Conservation (phyloP, 2,113 vertebrate genomes). For the Sinocyclocheilus grahami region DNA sequence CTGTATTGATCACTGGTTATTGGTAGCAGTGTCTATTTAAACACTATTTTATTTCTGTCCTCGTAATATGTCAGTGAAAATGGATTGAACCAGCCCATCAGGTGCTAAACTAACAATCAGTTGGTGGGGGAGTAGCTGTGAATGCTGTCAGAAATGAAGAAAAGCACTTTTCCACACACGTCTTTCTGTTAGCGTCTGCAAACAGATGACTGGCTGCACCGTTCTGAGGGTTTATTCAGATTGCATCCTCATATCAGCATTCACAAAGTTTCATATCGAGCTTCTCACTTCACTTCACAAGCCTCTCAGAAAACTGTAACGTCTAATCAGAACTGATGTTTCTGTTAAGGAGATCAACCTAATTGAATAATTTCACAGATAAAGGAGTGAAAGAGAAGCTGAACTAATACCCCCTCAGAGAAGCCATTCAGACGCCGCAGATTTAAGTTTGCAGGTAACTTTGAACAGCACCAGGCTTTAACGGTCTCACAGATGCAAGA, state of each 20-base stretch:
- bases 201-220: conserved; percentile 1
- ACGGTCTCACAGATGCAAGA: background rate
- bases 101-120: conserved; percentile 75
- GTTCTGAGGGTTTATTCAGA: background rate
- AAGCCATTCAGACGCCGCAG: background rate
- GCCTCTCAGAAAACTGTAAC: background rate
- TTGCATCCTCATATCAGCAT: conserved; percentile 7
- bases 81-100: conserved; percentile 79
- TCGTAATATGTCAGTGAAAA: conserved; percentile 75
- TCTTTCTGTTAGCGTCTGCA: background rate
- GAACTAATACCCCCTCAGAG: background rate
- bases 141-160: conserved; percentile 28
- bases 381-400: conserved; percentile 22
- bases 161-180: conserved; percentile 11
- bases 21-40: conserved; percentile 74
- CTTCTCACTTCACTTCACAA: conserved; percentile 20
- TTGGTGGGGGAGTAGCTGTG: conserved; percentile 52
- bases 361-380: conserved; percentile 42
- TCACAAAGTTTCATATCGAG: conserved; percentile 10
- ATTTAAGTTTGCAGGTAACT: background rate
- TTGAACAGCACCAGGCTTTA: background rate
- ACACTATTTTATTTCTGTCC: conserved; percentile 84
- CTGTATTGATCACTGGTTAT: conserved; percentile 77
- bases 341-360: conserved; percentile 29
- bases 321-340: conserved; percentile 28